Base-by-base conservation (phyloP, 2,113 vertebrate species). In the Columba janthina region DNA sequence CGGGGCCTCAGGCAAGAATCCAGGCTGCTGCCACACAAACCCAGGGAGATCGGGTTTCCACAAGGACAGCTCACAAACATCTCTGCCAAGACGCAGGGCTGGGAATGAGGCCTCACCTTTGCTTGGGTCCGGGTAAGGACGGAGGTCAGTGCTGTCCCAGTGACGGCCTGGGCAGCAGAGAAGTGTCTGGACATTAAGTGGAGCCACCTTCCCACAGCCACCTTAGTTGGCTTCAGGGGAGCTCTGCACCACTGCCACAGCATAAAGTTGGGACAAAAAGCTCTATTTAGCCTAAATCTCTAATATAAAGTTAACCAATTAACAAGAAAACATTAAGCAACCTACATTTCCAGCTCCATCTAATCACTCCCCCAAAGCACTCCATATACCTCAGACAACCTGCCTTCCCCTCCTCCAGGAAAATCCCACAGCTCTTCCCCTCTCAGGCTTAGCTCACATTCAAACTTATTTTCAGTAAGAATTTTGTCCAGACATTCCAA, bases 101-200 rank as follows among this genome's bases (percentile, higher is more conserved):
- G 53, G 29, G 15, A 50, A n/a, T 0, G 3, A 34, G 54, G n/a
- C 64, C 4, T 56, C 15, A 10, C 29, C 66, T 51, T 86, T 1
- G 0, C 54, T 12, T 20, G 28, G 32, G 16, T 17, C 42, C 10
- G 36, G 57, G 1, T 28, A 9, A 36, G n/a, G 75, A n/a, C 0
- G 0, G 56, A 44, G 42, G 36, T 29, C 0, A 3, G 50, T 31
- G 56, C 28, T 38, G 28, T 28, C 36, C 44, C 38, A 31, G 4
- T 1, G 1, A 20, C 22, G 26, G n/a, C 5, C 40, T 56, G 15
- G 12, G 31, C 0, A 0, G 14, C 5, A 5, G 28, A 5, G 6
- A 36, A 42, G 66, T 1, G 19, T 21, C 20, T 6, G 46, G 66
- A n/a, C 0, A 0, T 26, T 8, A 51, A 50, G 15, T 6, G 28